Conservation (phyloP, 2,113 vertebrate genomes). For the Elaphurus davidianus region DNA sequence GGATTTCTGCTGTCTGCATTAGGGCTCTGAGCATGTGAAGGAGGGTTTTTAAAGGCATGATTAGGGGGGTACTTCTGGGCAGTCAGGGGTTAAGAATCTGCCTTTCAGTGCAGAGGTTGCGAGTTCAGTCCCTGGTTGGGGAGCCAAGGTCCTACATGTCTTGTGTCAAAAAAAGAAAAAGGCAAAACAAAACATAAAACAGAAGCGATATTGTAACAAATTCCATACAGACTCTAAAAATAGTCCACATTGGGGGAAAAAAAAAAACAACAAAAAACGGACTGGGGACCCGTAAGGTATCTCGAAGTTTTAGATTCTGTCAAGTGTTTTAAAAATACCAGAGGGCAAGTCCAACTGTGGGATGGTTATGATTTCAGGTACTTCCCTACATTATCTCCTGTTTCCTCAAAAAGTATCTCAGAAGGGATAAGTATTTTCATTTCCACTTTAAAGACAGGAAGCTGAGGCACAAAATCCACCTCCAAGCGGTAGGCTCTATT, state of each 20-base stretch:
- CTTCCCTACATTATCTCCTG: not conserved
- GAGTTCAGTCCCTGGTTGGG: not conserved
- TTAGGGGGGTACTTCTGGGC: not conserved
- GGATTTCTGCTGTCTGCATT: not conserved
- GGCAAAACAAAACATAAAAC: not conserved
- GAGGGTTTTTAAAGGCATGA: not conserved
- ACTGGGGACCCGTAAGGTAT: not conserved
- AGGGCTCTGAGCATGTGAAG: not conserved
- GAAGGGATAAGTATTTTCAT: not conserved
- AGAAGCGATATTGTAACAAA: not conserved
- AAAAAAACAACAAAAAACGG: not conserved
- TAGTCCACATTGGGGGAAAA: accelerated
- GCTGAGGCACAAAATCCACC: not conserved
- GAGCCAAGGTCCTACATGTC: not conserved
- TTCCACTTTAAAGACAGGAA: not conserved
- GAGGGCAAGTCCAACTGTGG: not conserved
- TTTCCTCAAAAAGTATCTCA: not conserved
- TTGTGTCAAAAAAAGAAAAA: not conserved
- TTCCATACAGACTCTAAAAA: not conserved
- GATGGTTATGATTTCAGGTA: not conserved
- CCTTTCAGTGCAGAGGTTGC: not conserved
- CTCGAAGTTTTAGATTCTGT: not conserved
- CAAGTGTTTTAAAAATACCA: not conserved
- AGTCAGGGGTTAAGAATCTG: not conserved
- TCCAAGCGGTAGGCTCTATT: not conserved